phyloP scores from a whole-genome alignment of 2,113 vertebrate species.

The Megaceryle maxima region DNA sequence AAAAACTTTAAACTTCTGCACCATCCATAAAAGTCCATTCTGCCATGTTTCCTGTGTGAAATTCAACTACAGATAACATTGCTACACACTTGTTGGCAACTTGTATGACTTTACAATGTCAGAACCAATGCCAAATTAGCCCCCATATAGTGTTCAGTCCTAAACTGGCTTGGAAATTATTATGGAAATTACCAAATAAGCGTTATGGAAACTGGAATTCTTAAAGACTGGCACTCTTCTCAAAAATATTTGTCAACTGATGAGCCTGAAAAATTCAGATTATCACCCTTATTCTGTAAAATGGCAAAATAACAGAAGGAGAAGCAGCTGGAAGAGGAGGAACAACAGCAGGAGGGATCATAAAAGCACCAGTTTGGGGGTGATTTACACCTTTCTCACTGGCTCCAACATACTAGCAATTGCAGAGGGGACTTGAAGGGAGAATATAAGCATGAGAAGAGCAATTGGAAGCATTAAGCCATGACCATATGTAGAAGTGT shows the following conservation, averaged over 20 bases:
- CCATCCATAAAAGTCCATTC: background rate
- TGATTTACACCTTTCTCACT: constrained; percentile 37
- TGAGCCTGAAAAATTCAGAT: constrained; percentile 24
- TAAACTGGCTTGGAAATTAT: constrained; percentile 2
- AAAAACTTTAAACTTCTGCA: background rate
- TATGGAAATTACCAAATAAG: background rate
- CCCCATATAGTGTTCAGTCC: background rate
- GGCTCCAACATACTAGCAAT: background rate
- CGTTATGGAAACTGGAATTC: background rate
- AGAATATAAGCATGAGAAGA: background rate
- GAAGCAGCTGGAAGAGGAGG: constrained; percentile 54
- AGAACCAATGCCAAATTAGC: background rate
- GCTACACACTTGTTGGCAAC: background rate
- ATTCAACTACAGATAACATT: background rate
- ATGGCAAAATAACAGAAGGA: constrained; percentile 49
- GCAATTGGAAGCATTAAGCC: background rate
- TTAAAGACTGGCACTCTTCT: background rate
- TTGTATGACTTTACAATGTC: background rate
- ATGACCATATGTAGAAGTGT: background rate
- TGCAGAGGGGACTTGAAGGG: background rate
- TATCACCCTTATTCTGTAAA: constrained; percentile 31
- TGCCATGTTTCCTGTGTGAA: background rate
- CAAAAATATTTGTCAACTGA: constrained; percentile 20
- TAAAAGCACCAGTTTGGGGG: constrained; percentile 45
- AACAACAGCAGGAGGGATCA: constrained; percentile 37